Conservation (phyloP, 2,888 invertebrate species). For the Achlya flavicornis region DNA sequence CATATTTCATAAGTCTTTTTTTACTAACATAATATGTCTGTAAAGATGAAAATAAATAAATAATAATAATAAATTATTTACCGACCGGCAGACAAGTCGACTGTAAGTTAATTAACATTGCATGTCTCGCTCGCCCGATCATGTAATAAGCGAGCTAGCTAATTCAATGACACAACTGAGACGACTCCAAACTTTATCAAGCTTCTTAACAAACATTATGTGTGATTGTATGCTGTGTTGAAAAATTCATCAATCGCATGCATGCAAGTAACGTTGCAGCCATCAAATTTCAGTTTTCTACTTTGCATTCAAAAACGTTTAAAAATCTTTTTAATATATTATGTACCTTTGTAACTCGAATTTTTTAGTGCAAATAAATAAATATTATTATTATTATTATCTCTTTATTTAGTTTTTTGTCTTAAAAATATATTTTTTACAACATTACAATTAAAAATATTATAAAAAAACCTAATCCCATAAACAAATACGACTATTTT, state of each 20-base stretch:
- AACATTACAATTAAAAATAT: too few relatives aligned
- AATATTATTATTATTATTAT: too few relatives aligned
- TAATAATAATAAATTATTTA: not conserved
- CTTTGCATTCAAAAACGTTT: not conserved
- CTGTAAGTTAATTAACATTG: not conserved
- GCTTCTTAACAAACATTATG: not conserved
- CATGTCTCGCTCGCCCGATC: not conserved
- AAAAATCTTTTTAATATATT: not conserved
- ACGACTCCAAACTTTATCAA: not conserved
- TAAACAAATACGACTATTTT: too few relatives aligned
- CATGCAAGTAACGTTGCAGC: not conserved
- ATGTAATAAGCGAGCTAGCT: not conserved
- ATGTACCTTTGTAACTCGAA: too few relatives aligned
- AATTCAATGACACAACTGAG: not conserved
- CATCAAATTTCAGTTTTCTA: conserved; percentile 4
- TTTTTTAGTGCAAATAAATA: too few relatives aligned
- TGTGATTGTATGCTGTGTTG: not conserved
- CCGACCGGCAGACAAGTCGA: not conserved
- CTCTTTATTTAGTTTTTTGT: too few relatives aligned
- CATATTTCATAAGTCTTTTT: too few relatives aligned
- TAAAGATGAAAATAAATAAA: too few relatives aligned
- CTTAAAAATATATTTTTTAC: too few relatives aligned
- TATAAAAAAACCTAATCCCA: too few relatives aligned
- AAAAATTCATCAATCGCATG: not conserved
- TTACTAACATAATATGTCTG: too few relatives aligned